Evolutionary conservation across 2,888 invertebrate genomes (phyloP).

Genomic region (Lymantria monacha): DNA sequence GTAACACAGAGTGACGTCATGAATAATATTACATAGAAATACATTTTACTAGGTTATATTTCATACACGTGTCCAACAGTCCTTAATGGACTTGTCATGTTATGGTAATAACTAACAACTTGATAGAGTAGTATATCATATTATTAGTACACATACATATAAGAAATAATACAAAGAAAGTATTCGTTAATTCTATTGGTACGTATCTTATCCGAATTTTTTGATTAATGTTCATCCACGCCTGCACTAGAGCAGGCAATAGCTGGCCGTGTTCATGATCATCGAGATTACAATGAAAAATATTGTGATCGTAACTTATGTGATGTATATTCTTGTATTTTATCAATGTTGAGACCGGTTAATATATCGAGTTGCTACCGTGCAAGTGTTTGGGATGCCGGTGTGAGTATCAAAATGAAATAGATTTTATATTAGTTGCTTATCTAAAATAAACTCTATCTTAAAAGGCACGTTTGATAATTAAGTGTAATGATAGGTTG

Average conservation of each 20-base stretch:
- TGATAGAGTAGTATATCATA: conserved; percentile 71
- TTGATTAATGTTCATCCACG: conserved; percentile 56
- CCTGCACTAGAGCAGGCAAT: conserved; percentile 25
- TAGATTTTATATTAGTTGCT: background rate
- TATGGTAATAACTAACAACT: conserved; percentile 71
- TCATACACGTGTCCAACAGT: conserved; percentile 53
- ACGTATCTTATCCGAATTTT: conserved; percentile 53
- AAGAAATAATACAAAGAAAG: conserved; percentile 19
- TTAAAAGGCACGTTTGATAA: background rate
- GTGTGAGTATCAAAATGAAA: conserved; percentile 14
- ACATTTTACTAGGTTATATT: conserved; percentile 43
- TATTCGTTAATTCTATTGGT: conserved; percentile 34
- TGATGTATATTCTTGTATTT: conserved; percentile 31
- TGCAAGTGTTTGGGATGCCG: conserved; percentile 16
- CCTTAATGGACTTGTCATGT: conserved; percentile 80
- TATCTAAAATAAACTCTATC: background rate
- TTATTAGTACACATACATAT: conserved; percentile 44
- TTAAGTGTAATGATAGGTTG: background rate
- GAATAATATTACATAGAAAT: conserved; percentile 47
- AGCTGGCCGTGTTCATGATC: conserved; percentile 39
- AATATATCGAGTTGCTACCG: conserved; percentile 29
- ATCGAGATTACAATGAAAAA: conserved; percentile 58
- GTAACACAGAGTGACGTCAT: conserved; percentile 43
- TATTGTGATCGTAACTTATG: conserved; percentile 35
- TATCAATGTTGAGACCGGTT: conserved; percentile 33